Evolutionary conservation across 2,113 vertebrate species (phyloP), one percentile per base, ranked within the genome.

Genomic region (Bos taurus): DNA sequence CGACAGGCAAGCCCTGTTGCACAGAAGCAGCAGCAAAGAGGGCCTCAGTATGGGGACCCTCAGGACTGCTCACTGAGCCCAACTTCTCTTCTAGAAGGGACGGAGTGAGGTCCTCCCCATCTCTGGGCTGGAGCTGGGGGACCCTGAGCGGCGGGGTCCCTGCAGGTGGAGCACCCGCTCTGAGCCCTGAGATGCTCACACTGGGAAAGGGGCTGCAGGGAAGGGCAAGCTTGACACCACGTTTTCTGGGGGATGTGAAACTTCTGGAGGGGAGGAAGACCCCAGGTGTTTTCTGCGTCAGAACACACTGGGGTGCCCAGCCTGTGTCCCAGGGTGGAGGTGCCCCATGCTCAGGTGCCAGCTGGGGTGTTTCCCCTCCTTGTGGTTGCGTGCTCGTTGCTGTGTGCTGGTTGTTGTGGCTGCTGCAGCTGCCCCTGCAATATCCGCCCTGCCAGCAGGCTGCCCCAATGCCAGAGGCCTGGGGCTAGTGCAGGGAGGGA

Each of bases 321-420:
- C 23, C 36, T 57, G 19, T 30, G 26, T 36, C 14, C 56, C 33
- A 7, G 26, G 36, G 19, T 10, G 25, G 6, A 10, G 6, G 7
- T 25, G 19, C 19, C 25, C 52, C 7, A 0, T 1, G 6, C 50
- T 6, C 6, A 8, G 10, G 4, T 15, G 1, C 9, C 2, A 11
- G 10, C 7, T 64, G 8, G 19, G 36, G 19, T 9, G 30, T 26
- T 23, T 6, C 19, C 67, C 19, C 67, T 71, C n/a, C 19, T 8
- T 64, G 11, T 16, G 23, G 25, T 9, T 21, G 28, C 7, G 1
- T 25, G 19, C 13, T n/a, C 17, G 2, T 3, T 1, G 60, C 5
- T 4, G 8, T 21, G 60, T 4, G 17, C 46, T 10, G 71, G 25
- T 8, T 33, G 19, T 2, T 36, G 33, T 2, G 1, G 23, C 21